Percentiles rank a stretch among this genome's conserved stretches.
These are phyloP conservation scores for Xiphophorus birchmanni DNA, from an alignment of 2,797 vertebrate species.

Conservation along the genomic window DNA sequence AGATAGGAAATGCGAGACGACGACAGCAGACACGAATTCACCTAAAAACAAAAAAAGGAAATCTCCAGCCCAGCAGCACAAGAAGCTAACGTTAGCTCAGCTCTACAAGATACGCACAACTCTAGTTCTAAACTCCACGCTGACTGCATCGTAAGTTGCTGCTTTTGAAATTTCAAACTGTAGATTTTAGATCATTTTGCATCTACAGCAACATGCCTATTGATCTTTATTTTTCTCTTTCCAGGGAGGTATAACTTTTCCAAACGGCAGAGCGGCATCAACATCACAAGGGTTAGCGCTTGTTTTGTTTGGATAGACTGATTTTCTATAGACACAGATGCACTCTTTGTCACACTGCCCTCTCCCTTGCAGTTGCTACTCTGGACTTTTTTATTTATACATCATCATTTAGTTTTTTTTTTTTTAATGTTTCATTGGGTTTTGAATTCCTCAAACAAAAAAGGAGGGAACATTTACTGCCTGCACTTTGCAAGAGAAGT, in stretches of 20 bases:
- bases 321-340: conserved; percentile 67
- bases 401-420: conserved; percentile 11
- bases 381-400: conserved; percentile 54
- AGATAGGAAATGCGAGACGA: conserved; percentile 17
- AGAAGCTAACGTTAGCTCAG: conserved; percentile 84
- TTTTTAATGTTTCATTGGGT: conserved; percentile 39
- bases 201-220: background rate
- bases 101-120: conserved; percentile 93
- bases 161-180: background rate
- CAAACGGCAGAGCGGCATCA: conserved; percentile 20
- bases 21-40: background rate
- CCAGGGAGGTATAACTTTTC: conserved; percentile 80
- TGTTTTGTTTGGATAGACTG: conserved; percentile 62
- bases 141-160: conserved; percentile 93
- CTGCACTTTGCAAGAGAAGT: conserved; percentile 83
- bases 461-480: conserved; percentile 70
- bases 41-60: conserved; percentile 58
- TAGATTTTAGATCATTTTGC: background rate
- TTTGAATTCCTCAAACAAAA: conserved; percentile 36
- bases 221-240: conserved; percentile 5
- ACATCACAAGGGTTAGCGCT: conserved; percentile 45
- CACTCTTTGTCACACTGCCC: conserved; percentile 71
- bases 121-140: conserved; percentile 94
- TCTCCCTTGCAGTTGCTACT: conserved; percentile 56
- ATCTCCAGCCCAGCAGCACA: conserved; percentile 78